These are phyloP conservation scores for Tetropium fuscum DNA, from an alignment of 2,888 invertebrate species.

Conservation along the genomic window DNA sequence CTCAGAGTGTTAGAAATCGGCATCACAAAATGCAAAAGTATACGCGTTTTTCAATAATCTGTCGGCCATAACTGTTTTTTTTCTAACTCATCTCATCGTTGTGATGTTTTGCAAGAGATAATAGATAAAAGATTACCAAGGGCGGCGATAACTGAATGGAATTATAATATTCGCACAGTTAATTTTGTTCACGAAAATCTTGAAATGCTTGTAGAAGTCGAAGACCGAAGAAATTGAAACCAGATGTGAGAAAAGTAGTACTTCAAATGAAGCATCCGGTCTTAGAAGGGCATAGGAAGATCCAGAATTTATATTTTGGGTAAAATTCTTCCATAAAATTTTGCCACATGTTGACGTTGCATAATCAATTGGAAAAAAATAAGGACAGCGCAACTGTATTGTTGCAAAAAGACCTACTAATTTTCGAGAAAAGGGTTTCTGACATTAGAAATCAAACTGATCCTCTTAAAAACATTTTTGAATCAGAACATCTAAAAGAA, in stretches of 20 bases:
- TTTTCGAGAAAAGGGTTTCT: slow-evolving; percentile 2
- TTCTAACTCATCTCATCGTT: slow-evolving; percentile 21
- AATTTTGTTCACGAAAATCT: slow-evolving; percentile 25
- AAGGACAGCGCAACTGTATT: slow-evolving; percentile 15
- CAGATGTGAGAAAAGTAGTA: slow-evolving; percentile 24
- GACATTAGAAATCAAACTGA: slow-evolving; percentile 14
- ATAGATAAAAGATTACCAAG: slow-evolving; percentile 20
- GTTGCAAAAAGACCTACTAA: slow-evolving; percentile 15
- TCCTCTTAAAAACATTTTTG: slow-evolving; percentile 12
- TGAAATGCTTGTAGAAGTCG: slow-evolving; percentile 17
- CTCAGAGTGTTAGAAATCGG: too few relatives aligned
- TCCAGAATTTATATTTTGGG: slow-evolving; percentile 29
- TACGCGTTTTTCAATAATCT: slow-evolving; percentile 19
- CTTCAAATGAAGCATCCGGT: slow-evolving; percentile 17
- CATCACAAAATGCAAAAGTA: too few relatives aligned
- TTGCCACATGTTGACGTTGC: slow-evolving; percentile 28
- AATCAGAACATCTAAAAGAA: slow-evolving; percentile 15
- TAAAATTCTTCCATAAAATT: slow-evolving; percentile 29
- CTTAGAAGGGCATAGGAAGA: slow-evolving; percentile 25
- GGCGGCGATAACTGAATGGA: slow-evolving; percentile 17
- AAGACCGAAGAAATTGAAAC: slow-evolving; percentile 20
- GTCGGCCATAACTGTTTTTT: slow-evolving; percentile 29
- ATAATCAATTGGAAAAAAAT: slow-evolving; percentile 21
- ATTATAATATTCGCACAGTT: slow-evolving; percentile 15
- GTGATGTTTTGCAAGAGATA: slow-evolving; percentile 25